These are phyloP conservation scores for Acestrorhynchus altus DNA, from an alignment of 2,797 vertebrate species.

Conservation along the genomic window DNA sequence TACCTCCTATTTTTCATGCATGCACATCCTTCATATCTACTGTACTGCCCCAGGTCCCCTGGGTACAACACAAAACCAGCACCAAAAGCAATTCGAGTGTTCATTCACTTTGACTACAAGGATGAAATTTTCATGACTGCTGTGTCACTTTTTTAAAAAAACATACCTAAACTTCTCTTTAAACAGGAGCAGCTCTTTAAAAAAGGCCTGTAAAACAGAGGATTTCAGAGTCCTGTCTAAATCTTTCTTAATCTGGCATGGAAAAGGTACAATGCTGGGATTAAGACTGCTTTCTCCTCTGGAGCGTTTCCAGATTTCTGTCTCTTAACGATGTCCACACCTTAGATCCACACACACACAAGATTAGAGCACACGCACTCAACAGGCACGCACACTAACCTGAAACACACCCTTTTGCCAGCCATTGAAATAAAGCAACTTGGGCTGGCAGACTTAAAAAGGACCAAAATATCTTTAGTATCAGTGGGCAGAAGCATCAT, in stretches of 20 bases:
- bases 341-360: slow-evolving; percentile 23
- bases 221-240: slow-evolving; percentile 19
- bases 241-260: slow-evolving; percentile 36
- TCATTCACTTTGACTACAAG: too few species aligned
- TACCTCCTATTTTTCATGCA: neutral
- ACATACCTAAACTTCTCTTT: neutral
- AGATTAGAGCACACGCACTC: slow-evolving; percentile 10
- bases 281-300: slow-evolving; percentile 31
- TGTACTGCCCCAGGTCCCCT: too few species aligned
- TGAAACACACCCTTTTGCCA: slow-evolving; percentile 27
- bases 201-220: slow-evolving; percentile 17
- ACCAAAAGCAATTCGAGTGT: neutral
- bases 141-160: neutral
- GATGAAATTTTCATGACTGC: neutral
- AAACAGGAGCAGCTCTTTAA: neutral
- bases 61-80: too few species aligned
- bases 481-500: slow-evolving; percentile 3
- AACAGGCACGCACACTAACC: slow-evolving; percentile 9
- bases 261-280: slow-evolving; percentile 36
- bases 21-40: neutral
- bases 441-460: slow-evolving; percentile 2
- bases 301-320: slow-evolving; percentile 32
- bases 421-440: slow-evolving; percentile 21
- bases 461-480: slow-evolving; percentile 2
- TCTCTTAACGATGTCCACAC: slow-evolving; percentile 29